Conservation (phyloP, 2,888 invertebrate species). For the Andrena trimmerana region DNA sequence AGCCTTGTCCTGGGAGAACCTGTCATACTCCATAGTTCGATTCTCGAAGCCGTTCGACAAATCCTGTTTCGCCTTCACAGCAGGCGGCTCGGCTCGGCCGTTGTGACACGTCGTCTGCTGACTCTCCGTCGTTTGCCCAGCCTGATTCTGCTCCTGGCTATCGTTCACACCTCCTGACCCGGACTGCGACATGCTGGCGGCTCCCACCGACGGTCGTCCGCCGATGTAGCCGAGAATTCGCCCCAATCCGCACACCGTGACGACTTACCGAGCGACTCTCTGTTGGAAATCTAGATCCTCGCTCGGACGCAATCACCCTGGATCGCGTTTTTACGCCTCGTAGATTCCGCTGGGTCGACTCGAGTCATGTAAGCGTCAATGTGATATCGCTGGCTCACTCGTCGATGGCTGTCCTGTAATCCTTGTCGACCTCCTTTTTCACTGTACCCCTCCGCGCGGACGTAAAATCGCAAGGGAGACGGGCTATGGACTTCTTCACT, state of each 20-base stretch:
- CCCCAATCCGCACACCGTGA: slow-evolving; percentile 84
- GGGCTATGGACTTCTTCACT: background rate
- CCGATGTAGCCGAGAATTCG: slow-evolving; percentile 84
- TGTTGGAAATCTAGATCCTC: slow-evolving; percentile 55
- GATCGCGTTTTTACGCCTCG: slow-evolving; percentile 51
- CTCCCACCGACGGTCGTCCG: slow-evolving; percentile 84
- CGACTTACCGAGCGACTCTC: slow-evolving; percentile 75
- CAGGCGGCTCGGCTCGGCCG: slow-evolving; percentile 73
- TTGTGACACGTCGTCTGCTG: slow-evolving; percentile 76
- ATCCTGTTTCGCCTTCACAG: slow-evolving; percentile 73
- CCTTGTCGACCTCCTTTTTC: background rate
- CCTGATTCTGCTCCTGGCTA: slow-evolving; percentile 72
- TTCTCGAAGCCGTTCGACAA: slow-evolving; percentile 82
- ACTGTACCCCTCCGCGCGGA: background rate
- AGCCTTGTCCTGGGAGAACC: slow-evolving; percentile 70
- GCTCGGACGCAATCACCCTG: slow-evolving; percentile 34
- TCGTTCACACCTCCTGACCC: slow-evolving; percentile 77
- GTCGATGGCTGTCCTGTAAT: background rate
- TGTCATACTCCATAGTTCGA: slow-evolving; percentile 77
- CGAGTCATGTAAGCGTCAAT: slow-evolving; percentile 67
- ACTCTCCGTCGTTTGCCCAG: slow-evolving; percentile 72
- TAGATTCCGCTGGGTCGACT: slow-evolving; percentile 35
- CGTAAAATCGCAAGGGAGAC: background rate
- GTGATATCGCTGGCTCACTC: background rate
- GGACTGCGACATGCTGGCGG: slow-evolving; percentile 83